A percentile compares a stretch with the other conserved stretches of the same genome.
phyloP scores from a whole-genome alignment of 2,113 vertebrate species.

The Petromus typicus region DNA sequence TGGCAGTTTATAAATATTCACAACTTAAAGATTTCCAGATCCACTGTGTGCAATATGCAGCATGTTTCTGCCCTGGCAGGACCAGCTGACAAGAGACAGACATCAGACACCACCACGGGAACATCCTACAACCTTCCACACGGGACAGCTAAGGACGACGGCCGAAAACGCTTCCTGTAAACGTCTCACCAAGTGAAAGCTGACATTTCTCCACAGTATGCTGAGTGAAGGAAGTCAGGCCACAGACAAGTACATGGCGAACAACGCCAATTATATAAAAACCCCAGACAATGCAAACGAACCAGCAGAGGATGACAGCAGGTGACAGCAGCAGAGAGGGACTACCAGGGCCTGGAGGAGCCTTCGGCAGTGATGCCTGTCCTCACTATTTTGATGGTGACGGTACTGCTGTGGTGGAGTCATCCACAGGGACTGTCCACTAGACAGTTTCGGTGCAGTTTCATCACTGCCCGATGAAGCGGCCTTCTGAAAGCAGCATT shows the following conservation, averaged over 20 bases:
- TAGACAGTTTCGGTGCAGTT: neutral
- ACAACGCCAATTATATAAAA: neutral
- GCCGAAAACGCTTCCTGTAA: neutral
- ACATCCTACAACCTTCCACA: neutral
- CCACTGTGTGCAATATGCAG: neutral
- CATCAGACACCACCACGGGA: neutral
- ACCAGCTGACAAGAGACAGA: neutral
- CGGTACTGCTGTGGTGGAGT: neutral
- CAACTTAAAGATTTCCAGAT: neutral
- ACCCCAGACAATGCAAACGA: neutral
- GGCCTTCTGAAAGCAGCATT: slow-evolving; percentile 65
- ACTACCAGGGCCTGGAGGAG: neutral
- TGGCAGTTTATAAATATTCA: neutral
- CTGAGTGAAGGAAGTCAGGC: neutral
- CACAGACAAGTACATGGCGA: accelerated
- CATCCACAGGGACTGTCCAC: neutral
- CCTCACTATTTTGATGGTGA: neutral
- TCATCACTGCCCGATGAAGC: neutral
- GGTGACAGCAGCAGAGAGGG: neutral
- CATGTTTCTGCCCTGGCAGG: neutral
- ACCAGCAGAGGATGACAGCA: neutral
- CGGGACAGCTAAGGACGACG: neutral
- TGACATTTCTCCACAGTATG: neutral
- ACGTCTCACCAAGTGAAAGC: neutral
- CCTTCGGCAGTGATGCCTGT: neutral